Percentiles rank a stretch among this genome's conserved stretches.
These are phyloP conservation scores for Saguinus imperator DNA, from an alignment of 2,113 vertebrate genomes.

Conservation along the genomic window DNA sequence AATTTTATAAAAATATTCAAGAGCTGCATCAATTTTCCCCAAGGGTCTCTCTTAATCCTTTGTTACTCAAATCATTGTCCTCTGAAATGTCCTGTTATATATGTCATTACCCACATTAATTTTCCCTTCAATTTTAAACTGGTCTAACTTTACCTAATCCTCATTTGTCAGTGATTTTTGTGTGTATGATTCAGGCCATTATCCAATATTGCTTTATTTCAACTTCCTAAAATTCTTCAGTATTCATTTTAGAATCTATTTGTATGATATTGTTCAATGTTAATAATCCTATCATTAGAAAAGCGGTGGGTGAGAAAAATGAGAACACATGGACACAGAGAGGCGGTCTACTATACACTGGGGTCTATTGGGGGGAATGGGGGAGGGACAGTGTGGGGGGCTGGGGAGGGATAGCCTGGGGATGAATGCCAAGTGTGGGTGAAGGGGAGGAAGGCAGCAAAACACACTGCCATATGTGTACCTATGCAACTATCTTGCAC, in stretches of 20 bases:
- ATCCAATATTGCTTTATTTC: slow-evolving; percentile 34
- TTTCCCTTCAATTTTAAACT: slow-evolving; percentile 38
- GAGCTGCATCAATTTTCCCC: slow-evolving; percentile 28
- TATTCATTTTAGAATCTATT: slow-evolving; percentile 39
- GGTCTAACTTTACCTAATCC: not conserved
- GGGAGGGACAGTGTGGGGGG: no score
- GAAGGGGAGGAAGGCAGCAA: no score
- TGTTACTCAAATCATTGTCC: slow-evolving; percentile 41
- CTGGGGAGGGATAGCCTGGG: no score
- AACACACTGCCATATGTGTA: no score
- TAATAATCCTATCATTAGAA: slow-evolving; percentile 14
- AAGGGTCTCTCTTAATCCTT: slow-evolving; percentile 24
- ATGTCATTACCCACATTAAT: not conserved
- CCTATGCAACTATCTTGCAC: no score
- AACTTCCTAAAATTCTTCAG: slow-evolving; percentile 42
- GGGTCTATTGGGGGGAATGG: no score
- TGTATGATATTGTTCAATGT: not conserved
- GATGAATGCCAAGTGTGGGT: no score
- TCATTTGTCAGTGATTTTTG: not conserved
- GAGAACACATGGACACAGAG: no score
- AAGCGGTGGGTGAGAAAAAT: no score
- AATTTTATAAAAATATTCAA: slow-evolving; percentile 48
- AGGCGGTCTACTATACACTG: no score
- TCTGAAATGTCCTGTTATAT: slow-evolving; percentile 11
- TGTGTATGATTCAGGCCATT: slow-evolving; percentile 26